phyloP scores from a whole-genome alignment of 2,888 invertebrate species.

The Trichopoda pennipes region DNA sequence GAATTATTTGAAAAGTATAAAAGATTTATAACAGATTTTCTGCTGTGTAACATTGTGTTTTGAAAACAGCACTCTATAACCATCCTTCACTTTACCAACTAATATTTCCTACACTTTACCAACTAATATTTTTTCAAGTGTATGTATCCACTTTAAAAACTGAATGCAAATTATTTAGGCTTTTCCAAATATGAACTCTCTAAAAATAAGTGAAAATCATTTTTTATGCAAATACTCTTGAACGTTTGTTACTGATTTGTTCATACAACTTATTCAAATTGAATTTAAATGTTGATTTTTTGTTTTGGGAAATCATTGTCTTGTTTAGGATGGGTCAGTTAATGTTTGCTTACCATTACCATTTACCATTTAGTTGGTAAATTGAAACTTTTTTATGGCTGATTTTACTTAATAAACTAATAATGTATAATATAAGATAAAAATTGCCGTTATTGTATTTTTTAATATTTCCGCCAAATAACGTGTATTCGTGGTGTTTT shows the following conservation, averaged over 20 bases:
- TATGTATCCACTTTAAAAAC: slow-evolving; percentile 1
- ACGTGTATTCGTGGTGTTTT: slow-evolving; percentile 20
- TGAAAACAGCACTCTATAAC: too few relatives aligned
- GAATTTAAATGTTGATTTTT: not conserved
- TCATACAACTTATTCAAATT: slow-evolving; percentile 50
- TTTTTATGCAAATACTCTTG: slow-evolving; percentile 38
- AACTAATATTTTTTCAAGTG: slow-evolving; percentile 11
- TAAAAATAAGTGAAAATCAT: slow-evolving; percentile 57
- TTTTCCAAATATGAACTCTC: slow-evolving; percentile 10
- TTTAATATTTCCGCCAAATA: slow-evolving; percentile 33
- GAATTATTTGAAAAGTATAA: too few relatives aligned
- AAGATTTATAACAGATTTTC: too few relatives aligned
- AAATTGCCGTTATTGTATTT: slow-evolving; percentile 29
- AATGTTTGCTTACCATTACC: not conserved
- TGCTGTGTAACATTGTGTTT: too few relatives aligned
- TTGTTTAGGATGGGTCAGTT: slow-evolving; percentile 54
- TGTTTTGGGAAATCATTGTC: slow-evolving; percentile 20
- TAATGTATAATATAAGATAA: not conserved
- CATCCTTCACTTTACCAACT: too few relatives aligned
- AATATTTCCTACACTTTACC: not conserved
- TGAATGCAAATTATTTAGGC: slow-evolving; percentile 48
- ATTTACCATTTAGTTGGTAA: slow-evolving; percentile 14
- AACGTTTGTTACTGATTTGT: not conserved
- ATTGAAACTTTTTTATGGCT: slow-evolving; percentile 1
- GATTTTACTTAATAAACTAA: not conserved